These are phyloP conservation scores for Dasyurus viverrinus DNA, from an alignment of 2,113 vertebrate genomes.

Conservation along the genomic window DNA sequence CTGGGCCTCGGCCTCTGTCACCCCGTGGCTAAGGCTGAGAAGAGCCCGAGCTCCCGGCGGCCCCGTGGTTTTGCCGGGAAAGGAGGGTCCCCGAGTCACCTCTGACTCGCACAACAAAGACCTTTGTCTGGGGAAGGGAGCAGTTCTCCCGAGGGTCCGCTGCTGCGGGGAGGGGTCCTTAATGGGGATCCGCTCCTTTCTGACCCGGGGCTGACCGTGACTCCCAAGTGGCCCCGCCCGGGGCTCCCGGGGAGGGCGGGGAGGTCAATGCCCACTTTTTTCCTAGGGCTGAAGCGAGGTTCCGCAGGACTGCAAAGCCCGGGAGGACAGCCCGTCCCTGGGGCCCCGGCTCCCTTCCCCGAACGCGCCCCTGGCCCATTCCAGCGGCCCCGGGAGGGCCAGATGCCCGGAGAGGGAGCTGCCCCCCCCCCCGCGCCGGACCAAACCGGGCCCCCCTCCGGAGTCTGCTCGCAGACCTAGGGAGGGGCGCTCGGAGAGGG, in stretches of 20 bases:
- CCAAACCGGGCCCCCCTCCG: neutral
- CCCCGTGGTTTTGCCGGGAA: constrained; percentile 31
- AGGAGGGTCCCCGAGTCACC: neutral
- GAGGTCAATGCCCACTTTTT: constrained; percentile 61
- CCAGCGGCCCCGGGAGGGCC: constrained; percentile 16
- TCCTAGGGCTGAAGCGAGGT: constrained; percentile 57
- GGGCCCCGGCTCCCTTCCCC: constrained; percentile 24
- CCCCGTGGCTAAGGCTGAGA: neutral
- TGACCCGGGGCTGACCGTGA: constrained; percentile 71
- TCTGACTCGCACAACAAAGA: constrained; percentile 40
- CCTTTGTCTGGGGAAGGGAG: neutral
- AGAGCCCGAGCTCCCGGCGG: constrained; percentile 22
- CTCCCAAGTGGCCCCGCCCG: constrained; percentile 1
- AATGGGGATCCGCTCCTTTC: constrained; percentile 54
- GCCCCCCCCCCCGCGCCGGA: constrained; percentile 5
- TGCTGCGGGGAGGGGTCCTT: constrained; percentile 29
- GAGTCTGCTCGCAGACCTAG: too few species aligned
- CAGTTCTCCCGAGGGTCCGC: neutral
- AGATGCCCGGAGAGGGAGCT: constrained; percentile 39
- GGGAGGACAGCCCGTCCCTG: constrained; percentile 46
- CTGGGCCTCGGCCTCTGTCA: neutral
- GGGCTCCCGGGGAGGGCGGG: constrained; percentile 55
- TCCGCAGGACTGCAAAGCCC: constrained; percentile 65
- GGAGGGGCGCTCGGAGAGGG: neutral
- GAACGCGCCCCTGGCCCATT: constrained; percentile 40